A percentile compares a stretch with the other conserved stretches of the same genome.
Conservation (phyloP, 1,140 invertebrate species). For the Drosophila subpulchrella region DNA sequence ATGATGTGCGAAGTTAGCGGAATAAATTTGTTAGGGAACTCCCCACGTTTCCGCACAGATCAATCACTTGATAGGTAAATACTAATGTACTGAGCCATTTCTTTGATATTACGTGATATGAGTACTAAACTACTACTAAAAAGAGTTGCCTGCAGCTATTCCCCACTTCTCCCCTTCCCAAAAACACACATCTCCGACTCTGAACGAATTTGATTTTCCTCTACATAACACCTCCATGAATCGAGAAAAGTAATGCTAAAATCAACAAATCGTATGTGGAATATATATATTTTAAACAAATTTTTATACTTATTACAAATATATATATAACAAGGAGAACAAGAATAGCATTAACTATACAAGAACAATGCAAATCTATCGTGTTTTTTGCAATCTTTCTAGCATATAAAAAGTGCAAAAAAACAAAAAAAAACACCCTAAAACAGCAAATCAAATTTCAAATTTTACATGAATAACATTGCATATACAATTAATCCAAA, state of each 20-base stretch:
- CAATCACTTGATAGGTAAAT: conserved; percentile 56
- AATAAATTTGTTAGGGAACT: conserved; percentile 16
- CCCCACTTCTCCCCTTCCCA: conserved; percentile 15
- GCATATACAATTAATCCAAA: conserved; percentile 63
- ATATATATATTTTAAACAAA: conserved; percentile 78
- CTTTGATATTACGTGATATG: conserved; percentile 79
- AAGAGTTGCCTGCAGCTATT: conserved; percentile 64
- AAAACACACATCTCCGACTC: conserved; percentile 33
- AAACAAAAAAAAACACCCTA: not conserved
- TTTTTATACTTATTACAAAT: conserved; percentile 79
- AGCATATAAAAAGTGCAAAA: conserved; percentile 35
- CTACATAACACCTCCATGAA: conserved; percentile 15
- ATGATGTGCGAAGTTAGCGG: conserved; percentile 23
- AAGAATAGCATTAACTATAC: conserved; percentile 67
- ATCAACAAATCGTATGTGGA: conserved; percentile 58
- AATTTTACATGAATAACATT: conserved; percentile 54
- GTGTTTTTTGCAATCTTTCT: conserved; percentile 69
- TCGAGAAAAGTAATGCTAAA: conserved; percentile 35
- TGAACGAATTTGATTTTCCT: conserved; percentile 67
- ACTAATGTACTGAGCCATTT: conserved; percentile 70
- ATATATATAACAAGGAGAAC: conserved; percentile 56
- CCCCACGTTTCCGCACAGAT: conserved; percentile 20
- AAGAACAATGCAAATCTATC: conserved; percentile 53
- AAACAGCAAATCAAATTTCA: conserved; percentile 59
- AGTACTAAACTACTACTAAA: conserved; percentile 65